Conservation (phyloP, 2,797 vertebrate species). For the Macrochelys suwanniensis region DNA sequence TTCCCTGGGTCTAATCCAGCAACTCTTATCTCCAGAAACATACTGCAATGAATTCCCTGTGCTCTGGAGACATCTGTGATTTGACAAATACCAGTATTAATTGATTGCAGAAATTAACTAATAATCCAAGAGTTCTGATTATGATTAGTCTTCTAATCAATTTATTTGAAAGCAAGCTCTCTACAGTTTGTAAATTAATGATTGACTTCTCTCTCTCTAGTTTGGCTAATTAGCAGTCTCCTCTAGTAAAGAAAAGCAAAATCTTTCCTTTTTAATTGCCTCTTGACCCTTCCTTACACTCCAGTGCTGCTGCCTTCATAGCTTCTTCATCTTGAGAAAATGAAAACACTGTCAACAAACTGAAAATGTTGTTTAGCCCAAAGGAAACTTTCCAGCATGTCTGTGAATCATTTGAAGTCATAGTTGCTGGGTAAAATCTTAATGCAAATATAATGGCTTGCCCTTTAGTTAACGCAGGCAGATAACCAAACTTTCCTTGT, state of each 20-base stretch:
- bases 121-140: constrained; percentile 77
- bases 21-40: constrained; percentile 67
- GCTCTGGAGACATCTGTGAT: constrained; percentile 45
- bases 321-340: constrained; percentile 70
- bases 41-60: constrained; percentile 30
- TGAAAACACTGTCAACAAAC: constrained; percentile 71
- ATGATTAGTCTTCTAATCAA: constrained; percentile 78
- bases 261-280: constrained; percentile 78
- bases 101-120: constrained; percentile 79
- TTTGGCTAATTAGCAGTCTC: constrained; percentile 77
- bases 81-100: constrained; percentile 75
- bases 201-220: constrained; percentile 46
- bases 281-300: constrained; percentile 74
- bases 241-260: constrained; percentile 57
- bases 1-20: constrained; percentile 6
- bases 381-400: constrained; percentile 49
- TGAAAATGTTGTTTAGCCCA: constrained; percentile 57
- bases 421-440: background rate
- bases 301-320: constrained; percentile 58
- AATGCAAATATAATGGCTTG: background rate
- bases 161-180: constrained; percentile 76
- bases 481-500: background rate
- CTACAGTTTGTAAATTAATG: constrained; percentile 68
- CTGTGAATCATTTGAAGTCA: background rate
- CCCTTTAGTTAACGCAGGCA: background rate